These are phyloP conservation scores for Eutolmus rufibarbis DNA, from an alignment of 2,888 invertebrate genomes.

Conservation along the genomic window DNA sequence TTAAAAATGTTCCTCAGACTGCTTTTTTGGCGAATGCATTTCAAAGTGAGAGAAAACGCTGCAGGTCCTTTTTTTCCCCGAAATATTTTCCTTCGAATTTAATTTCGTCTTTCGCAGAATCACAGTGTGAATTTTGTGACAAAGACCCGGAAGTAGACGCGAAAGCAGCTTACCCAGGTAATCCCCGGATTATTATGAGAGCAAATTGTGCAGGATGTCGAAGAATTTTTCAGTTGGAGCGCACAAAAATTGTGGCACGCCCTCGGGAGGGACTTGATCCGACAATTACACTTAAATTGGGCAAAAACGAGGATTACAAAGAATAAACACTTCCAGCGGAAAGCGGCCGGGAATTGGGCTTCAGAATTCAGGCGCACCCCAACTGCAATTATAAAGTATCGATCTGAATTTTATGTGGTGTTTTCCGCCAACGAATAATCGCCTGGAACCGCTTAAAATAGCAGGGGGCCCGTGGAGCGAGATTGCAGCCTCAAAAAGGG, in stretches of 20 bases:
- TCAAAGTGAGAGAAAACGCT: neutral
- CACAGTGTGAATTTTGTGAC: neutral
- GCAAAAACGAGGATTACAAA: constrained; percentile 6
- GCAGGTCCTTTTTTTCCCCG: neutral
- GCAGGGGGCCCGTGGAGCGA: neutral
- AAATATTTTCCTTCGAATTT: neutral
- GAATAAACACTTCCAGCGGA: neutral
- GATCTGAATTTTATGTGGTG: neutral
- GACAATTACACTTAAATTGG: constrained; percentile 5
- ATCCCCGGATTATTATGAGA: neutral
- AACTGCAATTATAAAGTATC: neutral
- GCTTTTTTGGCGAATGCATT: neutral
- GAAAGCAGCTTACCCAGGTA: neutral
- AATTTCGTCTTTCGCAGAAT: neutral
- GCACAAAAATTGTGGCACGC: neutral
- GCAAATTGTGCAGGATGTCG: neutral
- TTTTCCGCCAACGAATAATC: neutral
- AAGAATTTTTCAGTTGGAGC: neutral
- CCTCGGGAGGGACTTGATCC: neutral
- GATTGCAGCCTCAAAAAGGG: neutral
- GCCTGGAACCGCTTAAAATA: neutral
- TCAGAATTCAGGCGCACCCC: neutral
- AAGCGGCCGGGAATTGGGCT: neutral
- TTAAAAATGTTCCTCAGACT: neutral
- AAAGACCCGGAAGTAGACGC: neutral